Evolutionary conservation across 2,888 invertebrate genomes (phyloP), one percentile per base, ranked within the genome.

Genomic region (Nyleta sp.): DNA sequence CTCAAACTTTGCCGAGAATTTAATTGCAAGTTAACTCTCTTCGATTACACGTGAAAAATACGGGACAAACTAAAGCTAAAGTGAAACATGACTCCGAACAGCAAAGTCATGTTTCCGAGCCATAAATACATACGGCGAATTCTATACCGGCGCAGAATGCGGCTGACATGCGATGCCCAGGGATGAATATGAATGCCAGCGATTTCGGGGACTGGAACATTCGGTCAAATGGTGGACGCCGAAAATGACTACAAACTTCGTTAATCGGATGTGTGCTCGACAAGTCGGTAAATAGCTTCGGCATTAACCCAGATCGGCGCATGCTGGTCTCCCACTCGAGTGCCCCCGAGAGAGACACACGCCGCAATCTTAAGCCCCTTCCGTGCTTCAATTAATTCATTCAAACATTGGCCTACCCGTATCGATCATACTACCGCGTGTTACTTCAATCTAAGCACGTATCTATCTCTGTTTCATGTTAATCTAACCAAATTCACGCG

Each of bases 211-310:
- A n/a, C n/a, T n/a, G n/a, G n/a, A n/a, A n/a, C n/a, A n/a, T n/a
- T n/a, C 22, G 33, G 64, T 67, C 46, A 31, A 24, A 13, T 44
- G 18, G 42, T n/a, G 18, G 31, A 20, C 44, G 20, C 24, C 50
- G 62, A 75, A 78, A 78, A 75, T 77, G 53, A 67, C 38, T 42
- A 62, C 38, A 31, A 65, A 57, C 31, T 53, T 71, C 44, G 64
- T 78, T 82, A 80, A 80, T 81, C 75, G 79, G 72, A 84, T 81
- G 71, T 60, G 60, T 68, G 50, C 80, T 65, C 77, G 77, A 79
- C 80, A 81, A 72, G 60, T 64, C 42, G 74, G 76, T 76, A 79
- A 81, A 80, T 78, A 76, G 79, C 72, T 50, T 73, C 77, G 53
- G 70, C 70, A 80, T 82, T 82, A 84, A 81, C 81, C 77, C 72